Evolutionary conservation across 2,797 vertebrate genomes (phyloP), one percentile per base, ranked within the genome.

Genomic region (Xiphophorus birchmanni): DNA sequence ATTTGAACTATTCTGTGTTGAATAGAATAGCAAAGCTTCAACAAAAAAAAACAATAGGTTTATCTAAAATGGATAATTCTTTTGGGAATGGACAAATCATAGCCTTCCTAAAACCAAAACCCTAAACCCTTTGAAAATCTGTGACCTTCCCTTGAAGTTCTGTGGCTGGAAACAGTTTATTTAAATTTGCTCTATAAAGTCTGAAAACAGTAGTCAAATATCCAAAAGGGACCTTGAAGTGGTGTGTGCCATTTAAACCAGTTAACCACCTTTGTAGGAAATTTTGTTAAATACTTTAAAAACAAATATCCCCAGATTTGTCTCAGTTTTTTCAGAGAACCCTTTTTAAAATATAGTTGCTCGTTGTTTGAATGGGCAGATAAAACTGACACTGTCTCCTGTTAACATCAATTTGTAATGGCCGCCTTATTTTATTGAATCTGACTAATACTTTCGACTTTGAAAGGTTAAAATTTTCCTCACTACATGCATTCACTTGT

Each of bases 401-500:
- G 23, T 26, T 69, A n/a, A 71, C 2, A 1, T 44, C 6, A 2
- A 71, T 21, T 26, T 0, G 10, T 23, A n/a, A n/a, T 74, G 73
- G 47, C 9, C 18, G 2, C 60, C 32, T 65, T 4, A 21, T 21
- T 37, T 37, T 3, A 65, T 18, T 63, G 58, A 17, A 6, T 17
- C 17, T 2, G 4, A 35, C n/a, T 77, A 32, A 69, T 9, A 65
- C 65, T 76, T 81, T 45, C 29, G 5, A 15, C 0, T 79, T 32
- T 23, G 47, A 54, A 48, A 56, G 10, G 75, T 63, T 10, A 17
- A 52, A 37, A 65, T 15, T 60, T 26, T 35, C 5, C 1, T 56
- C 0, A 18, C 37, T 74, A 44, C 84, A 75, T 79, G 82, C 6
- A 72, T 5, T 5, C 29, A 80, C 88, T 78, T 85, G 82, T 84